Percentiles rank a stretch among this genome's conserved stretches.
phyloP scores from a whole-genome alignment of 2,888 invertebrate genomes.

The Argynnis bischoffii region DNA sequence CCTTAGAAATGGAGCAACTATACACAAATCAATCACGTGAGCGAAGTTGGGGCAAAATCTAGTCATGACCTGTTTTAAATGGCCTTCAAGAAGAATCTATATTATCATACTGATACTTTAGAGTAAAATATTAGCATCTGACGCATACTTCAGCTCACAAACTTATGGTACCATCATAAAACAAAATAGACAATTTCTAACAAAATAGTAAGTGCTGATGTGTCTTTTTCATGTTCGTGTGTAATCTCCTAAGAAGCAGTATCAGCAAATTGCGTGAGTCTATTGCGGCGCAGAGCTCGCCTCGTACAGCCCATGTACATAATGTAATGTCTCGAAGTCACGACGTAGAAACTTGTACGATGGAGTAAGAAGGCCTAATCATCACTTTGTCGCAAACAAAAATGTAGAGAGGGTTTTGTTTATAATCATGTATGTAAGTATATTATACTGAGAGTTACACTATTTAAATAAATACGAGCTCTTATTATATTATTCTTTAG shows the following conservation, averaged over 20 bases:
- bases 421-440: neutral
- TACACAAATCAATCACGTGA: too few species aligned
- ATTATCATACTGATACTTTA: too few species aligned
- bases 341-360: neutral
- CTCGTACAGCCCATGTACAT: neutral
- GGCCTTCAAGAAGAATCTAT: too few species aligned
- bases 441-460: too few species aligned
- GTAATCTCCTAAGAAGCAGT: slow-evolving; percentile 28
- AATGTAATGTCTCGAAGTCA: slow-evolving; percentile 13
- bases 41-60: too few species aligned
- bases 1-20: too few species aligned
- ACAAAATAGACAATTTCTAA: slow-evolving; percentile 1
- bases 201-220: neutral
- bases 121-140: too few species aligned
- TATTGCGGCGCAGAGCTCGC: neutral
- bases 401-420: neutral
- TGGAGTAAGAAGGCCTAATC: neutral
- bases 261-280: slow-evolving; percentile 30
- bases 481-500: too few species aligned
- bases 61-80: too few species aligned
- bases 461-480: too few species aligned
- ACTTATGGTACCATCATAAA: neutral
- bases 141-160: too few species aligned
- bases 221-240: slow-evolving; percentile 31
- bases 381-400: neutral